Conservation (phyloP, 2,797 vertebrate species). For the Sardinella longiceps region DNA sequence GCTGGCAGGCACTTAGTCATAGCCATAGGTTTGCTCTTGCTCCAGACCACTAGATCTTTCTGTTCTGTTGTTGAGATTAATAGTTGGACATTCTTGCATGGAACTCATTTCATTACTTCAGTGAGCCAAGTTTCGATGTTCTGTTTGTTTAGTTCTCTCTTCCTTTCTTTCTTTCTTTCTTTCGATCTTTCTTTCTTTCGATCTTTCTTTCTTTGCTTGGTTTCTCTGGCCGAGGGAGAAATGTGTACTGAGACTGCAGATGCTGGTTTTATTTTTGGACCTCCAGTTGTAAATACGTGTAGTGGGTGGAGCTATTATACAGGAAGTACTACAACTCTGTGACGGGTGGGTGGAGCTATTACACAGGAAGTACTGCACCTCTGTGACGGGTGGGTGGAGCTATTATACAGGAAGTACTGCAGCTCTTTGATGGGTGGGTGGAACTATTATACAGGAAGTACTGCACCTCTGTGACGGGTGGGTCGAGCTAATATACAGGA, state of each 20-base stretch:
- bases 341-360: conserved; percentile 66
- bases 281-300: conserved; percentile 69
- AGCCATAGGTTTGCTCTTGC: conserved; percentile 30
- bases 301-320: conserved; percentile 67
- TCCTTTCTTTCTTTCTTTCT: conserved; percentile 72
- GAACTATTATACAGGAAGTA: conserved; percentile 70
- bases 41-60: conserved; percentile 63
- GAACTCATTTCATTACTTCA: conserved; percentile 84
- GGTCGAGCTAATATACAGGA: conserved; percentile 70
- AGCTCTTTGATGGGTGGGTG: conserved; percentile 64
- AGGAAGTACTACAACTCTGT: conserved; percentile 68
- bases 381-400: conserved; percentile 64
- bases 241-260: conserved; percentile 49
- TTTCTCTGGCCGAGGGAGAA: conserved; percentile 62
- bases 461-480: conserved; percentile 65
- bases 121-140: conserved; percentile 80
- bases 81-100: conserved; percentile 88
- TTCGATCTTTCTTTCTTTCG: conserved; percentile 51
- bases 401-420: conserved; percentile 70
- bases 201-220: conserved; percentile 65
- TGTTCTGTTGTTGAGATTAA: conserved; percentile 80
- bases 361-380: conserved; percentile 70
- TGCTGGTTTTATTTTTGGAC: conserved; percentile 67
- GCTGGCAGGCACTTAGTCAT: conserved; percentile 73
- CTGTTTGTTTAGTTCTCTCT: conserved; percentile 36